phyloP scores from a whole-genome alignment of 2,888 invertebrate genomes.

The Hypsopygia costalis region DNA sequence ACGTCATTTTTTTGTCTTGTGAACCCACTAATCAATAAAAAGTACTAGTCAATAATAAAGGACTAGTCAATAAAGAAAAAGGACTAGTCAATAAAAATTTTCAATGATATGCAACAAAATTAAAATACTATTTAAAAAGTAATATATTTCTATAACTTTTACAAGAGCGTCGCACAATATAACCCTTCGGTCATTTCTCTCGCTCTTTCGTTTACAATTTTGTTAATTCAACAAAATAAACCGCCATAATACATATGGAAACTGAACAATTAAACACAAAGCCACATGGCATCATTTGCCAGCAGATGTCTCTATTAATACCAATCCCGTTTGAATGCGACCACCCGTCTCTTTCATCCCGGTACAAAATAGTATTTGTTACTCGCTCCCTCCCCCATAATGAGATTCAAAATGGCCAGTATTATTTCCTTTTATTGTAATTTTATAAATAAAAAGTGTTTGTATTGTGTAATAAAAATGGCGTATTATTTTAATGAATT shows the following conservation, averaged over 20 bases:
- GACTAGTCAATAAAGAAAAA: no score
- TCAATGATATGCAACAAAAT: no score
- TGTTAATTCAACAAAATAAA: not conserved
- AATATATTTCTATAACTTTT: no score
- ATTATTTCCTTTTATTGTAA: constrained; percentile 36
- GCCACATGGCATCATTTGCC: constrained; percentile 39
- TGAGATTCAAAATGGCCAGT: constrained; percentile 68
- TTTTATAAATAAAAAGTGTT: constrained; percentile 25
- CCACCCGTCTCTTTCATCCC: constrained; percentile 33
- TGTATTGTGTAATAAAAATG: constrained; percentile 44
- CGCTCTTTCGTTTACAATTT: no score
- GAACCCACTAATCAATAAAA: no score
- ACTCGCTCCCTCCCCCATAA: constrained; percentile 43
- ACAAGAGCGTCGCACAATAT: no score
- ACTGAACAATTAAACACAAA: constrained; percentile 27
- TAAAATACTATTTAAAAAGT: no score
- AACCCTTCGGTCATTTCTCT: no score
- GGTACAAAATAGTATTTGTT: constrained; percentile 29
- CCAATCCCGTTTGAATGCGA: constrained; percentile 27
- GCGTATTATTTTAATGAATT: constrained; percentile 60
- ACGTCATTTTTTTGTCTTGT: no score
- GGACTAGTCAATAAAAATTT: no score
- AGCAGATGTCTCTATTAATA: constrained; percentile 57
- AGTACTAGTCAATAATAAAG: no score
- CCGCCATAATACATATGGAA: not conserved